Evolutionary conservation across 2,113 vertebrate genomes (phyloP).

Genomic region (Malurus elegans): DNA sequence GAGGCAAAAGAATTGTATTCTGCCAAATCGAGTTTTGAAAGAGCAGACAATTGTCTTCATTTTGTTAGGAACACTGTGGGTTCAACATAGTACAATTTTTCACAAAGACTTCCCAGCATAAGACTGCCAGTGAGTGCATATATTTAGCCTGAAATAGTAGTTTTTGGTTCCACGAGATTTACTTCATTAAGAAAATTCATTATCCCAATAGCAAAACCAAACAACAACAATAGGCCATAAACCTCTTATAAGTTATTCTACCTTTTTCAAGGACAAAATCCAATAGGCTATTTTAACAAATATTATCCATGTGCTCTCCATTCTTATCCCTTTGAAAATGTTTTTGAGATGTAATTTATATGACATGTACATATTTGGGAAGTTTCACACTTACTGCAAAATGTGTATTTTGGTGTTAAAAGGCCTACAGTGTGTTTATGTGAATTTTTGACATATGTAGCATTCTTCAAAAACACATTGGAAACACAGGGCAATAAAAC

Average conservation of each 20-base stretch:
- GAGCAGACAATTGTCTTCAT: constrained; percentile 20
- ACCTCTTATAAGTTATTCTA: neutral
- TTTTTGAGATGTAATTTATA: neutral
- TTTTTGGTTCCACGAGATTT: neutral
- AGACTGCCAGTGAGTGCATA: neutral
- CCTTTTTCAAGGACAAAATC: neutral
- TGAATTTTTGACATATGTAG: neutral
- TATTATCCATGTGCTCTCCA: neutral
- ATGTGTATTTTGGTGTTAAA: constrained; percentile 6
- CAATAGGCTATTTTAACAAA: neutral
- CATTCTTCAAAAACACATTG: neutral
- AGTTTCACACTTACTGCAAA: neutral
- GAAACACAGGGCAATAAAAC: neutral
- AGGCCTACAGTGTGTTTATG: constrained; percentile 18
- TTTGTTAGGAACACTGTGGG: constrained; percentile 22
- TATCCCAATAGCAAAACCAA: neutral
- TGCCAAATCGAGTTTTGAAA: constrained; percentile 39
- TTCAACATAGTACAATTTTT: neutral
- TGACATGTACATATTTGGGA: neutral
- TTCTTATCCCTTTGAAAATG: neutral
- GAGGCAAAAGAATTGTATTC: constrained; percentile 18
- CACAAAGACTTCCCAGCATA: neutral
- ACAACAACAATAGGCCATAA: neutral
- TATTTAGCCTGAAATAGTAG: neutral
- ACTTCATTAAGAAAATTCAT: neutral